Percentiles rank a stretch among this genome's conserved stretches.
Conservation (phyloP, 2,113 vertebrate species). For the Apistogramma diplotaenia region DNA sequence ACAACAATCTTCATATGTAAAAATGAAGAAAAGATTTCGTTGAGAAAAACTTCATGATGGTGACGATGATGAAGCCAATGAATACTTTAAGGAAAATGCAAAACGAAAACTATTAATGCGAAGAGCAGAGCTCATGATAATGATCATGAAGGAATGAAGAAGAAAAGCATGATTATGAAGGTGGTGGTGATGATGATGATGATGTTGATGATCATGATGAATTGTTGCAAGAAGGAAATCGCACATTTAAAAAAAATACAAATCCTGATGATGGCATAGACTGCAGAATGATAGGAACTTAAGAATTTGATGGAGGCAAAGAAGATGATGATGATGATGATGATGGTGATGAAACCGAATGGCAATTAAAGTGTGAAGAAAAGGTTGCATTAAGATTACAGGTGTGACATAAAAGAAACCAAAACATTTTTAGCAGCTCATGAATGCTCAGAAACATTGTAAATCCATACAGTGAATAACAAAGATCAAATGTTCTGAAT, state of each 20-base stretch:
- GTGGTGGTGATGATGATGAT: neutral
- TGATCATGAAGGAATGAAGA: neutral
- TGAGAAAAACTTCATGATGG: neutral
- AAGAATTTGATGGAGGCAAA: slow-evolving; percentile 14
- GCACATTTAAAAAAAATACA: slow-evolving; percentile 11
- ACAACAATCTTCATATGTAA: neutral
- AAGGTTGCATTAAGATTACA: neutral
- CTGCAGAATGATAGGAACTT: neutral
- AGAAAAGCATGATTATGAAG: slow-evolving; percentile 2
- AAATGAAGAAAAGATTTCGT: neutral
- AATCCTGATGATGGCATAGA: neutral
- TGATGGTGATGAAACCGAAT: slow-evolving; percentile 1
- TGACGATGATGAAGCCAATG: neutral
- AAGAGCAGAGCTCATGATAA: neutral
- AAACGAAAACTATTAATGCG: slow-evolving; percentile 18
- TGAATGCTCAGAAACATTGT: neutral
- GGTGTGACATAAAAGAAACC: neutral
- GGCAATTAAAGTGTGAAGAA: neutral
- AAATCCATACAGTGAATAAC: too few species aligned
- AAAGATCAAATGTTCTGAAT: neutral
- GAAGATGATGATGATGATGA: slow-evolving; percentile 19
- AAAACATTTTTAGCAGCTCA: neutral
- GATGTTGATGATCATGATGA: neutral
- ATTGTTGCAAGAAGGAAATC: neutral
- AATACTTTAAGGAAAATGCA: neutral